phyloP scores from a whole-genome alignment of 2,113 vertebrate genomes.

The Rousettus leschenaultii region DNA sequence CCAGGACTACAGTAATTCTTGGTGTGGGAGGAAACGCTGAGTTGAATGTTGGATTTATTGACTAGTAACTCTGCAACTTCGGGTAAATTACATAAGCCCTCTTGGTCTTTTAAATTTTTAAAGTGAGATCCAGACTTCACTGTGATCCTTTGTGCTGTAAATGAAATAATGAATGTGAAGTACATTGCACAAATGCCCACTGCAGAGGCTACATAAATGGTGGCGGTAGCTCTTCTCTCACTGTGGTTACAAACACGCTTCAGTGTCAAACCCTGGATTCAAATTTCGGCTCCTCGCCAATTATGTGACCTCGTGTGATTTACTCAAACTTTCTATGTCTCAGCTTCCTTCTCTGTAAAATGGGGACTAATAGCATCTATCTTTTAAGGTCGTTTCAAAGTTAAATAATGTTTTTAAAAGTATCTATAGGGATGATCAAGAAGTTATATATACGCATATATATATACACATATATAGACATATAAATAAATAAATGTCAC shows the following conservation, averaged over 20 bases:
- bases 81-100: not conserved
- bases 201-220: not conserved
- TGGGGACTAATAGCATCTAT: not conserved
- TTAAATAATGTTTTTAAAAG: not conserved
- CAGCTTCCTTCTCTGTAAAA: not conserved
- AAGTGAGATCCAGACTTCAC: not conserved
- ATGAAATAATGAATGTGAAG: not conserved
- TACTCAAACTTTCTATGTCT: not conserved
- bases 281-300: not conserved
- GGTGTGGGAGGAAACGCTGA: fast-evolving
- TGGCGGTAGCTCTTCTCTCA: not conserved
- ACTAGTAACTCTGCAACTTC: not conserved
- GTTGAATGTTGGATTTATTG: not conserved
- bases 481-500: not conserved
- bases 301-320: not conserved
- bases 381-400: not conserved
- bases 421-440: not conserved
- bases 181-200: fast-evolving
- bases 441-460: not conserved
- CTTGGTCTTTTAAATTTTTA: not conserved
- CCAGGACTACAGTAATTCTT: not conserved
- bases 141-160: not conserved
- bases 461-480: not conserved
- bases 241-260: not conserved
- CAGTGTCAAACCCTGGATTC: not conserved